These are phyloP conservation scores for Dorcus hopei DNA, from an alignment of 2,888 invertebrate genomes.

Conservation along the genomic window DNA sequence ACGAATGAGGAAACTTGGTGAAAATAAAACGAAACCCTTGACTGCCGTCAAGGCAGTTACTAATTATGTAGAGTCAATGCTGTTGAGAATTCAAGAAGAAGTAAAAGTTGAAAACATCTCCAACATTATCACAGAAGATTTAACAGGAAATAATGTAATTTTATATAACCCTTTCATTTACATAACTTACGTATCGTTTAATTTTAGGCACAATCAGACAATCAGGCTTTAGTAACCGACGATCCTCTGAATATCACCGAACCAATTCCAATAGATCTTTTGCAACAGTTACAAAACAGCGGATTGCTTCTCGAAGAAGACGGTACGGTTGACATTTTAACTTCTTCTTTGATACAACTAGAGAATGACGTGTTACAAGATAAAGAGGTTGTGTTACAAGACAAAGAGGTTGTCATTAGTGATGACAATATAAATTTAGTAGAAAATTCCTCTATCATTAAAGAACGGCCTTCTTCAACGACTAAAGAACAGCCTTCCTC, in stretches of 20 bases:
- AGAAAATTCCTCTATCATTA: no score
- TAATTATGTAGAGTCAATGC: constrained; percentile 28
- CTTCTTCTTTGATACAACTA: constrained; percentile 16
- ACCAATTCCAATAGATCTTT: constrained; percentile 25
- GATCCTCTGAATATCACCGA: constrained; percentile 9
- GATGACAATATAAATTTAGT: no score
- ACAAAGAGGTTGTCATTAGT: no score
- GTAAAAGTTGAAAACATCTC: no score
- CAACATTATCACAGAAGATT: no score
- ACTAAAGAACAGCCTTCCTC: no score
- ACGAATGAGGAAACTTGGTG: constrained; percentile 8
- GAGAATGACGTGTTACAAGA: constrained; percentile 7
- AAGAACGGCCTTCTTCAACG: neutral
- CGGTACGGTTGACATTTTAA: constrained; percentile 11
- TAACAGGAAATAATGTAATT: no score
- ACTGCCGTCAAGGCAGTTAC: neutral
- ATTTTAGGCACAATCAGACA: no score
- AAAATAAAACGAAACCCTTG: constrained; percentile 15
- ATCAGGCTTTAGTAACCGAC: neutral
- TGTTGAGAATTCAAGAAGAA: neutral
- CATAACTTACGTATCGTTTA: no score
- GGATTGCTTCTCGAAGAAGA: constrained; percentile 25
- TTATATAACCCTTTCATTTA: no score
- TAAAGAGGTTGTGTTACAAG: neutral
- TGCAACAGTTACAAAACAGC: constrained; percentile 27